Percentiles rank a stretch among this genome's conserved stretches.
Evolutionary conservation across 2,113 vertebrate species (phyloP).

Genomic region (Peromyscus leucopus): DNA sequence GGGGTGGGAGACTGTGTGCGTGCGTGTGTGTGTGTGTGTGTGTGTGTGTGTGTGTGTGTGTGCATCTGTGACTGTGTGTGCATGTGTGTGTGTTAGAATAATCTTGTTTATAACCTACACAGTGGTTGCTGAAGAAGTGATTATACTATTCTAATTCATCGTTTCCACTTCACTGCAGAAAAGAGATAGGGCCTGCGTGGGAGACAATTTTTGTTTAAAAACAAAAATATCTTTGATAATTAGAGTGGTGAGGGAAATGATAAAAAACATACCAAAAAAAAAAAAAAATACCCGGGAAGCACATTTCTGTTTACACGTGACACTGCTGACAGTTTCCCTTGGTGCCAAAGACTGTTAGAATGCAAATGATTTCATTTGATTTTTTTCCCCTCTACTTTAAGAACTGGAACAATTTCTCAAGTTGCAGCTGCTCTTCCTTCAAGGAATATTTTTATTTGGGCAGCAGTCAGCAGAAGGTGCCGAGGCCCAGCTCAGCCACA

Average conservation of each 20-base stretch:
- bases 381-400: constrained; percentile 42
- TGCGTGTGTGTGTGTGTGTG: not conserved
- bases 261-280: constrained; percentile 37
- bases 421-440: constrained; percentile 56
- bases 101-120: constrained; percentile 68
- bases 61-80: not conserved
- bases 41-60: no score
- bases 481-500: not conserved
- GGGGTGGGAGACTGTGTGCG: not conserved
- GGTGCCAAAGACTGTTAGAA: constrained; percentile 80
- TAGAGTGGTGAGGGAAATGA: constrained; percentile 73
- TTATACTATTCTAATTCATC: constrained; percentile 80
- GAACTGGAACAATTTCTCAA: constrained; percentile 67
- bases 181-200: constrained; percentile 72
- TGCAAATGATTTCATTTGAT: constrained; percentile 76
- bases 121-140: constrained; percentile 66
- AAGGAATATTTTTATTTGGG: constrained; percentile 69
- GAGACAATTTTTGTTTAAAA: constrained; percentile 85
- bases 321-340: constrained; percentile 63
- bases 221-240: constrained; percentile 82
- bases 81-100: constrained; percentile 23
- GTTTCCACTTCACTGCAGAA: constrained; percentile 78
- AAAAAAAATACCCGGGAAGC: not conserved
- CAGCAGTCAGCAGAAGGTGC: constrained; percentile 26
- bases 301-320: constrained; percentile 68